Evolutionary conservation across 2,113 vertebrate genomes (phyloP).

Genomic region (Gymnarchus niloticus): DNA sequence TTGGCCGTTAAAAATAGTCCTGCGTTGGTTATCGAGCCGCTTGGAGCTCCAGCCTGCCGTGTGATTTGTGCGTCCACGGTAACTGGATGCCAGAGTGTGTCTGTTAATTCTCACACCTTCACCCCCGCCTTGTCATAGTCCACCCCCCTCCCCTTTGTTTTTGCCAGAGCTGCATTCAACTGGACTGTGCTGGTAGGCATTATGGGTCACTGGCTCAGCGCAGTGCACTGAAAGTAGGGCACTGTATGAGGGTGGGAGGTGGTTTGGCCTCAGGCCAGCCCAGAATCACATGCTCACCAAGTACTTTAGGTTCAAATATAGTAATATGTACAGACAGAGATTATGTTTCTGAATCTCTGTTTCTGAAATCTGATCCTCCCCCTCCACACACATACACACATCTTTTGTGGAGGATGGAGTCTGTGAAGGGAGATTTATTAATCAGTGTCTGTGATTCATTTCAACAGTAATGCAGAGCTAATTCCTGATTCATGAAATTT

Average conservation of each 20-base stretch:
- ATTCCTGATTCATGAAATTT: neutral
- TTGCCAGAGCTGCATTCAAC: neutral
- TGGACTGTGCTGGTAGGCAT: neutral
- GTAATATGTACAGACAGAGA: neutral
- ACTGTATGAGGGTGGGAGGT: neutral
- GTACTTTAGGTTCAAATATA: neutral
- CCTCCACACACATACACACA: neutral
- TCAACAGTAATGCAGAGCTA: neutral
- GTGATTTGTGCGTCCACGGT: neutral
- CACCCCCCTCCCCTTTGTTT: neutral
- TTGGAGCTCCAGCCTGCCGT: neutral
- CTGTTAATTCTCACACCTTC: neutral
- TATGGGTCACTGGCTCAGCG: neutral
- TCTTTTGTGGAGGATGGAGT: neutral
- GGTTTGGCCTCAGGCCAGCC: neutral
- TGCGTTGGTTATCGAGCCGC: neutral
- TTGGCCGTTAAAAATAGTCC: neutral
- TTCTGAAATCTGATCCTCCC: neutral
- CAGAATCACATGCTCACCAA: neutral
- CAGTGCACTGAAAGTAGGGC: slow-evolving; percentile 5
- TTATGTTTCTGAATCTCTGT: neutral
- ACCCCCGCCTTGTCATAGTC: neutral
- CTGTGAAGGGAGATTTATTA: neutral
- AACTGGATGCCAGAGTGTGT: slow-evolving; percentile 2
- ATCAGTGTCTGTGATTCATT: neutral